A percentile compares a stretch with the other conserved stretches of the same genome.
Evolutionary conservation across 2,797 vertebrate species (phyloP).

Genomic region (Ctenopoma kingsleyae): DNA sequence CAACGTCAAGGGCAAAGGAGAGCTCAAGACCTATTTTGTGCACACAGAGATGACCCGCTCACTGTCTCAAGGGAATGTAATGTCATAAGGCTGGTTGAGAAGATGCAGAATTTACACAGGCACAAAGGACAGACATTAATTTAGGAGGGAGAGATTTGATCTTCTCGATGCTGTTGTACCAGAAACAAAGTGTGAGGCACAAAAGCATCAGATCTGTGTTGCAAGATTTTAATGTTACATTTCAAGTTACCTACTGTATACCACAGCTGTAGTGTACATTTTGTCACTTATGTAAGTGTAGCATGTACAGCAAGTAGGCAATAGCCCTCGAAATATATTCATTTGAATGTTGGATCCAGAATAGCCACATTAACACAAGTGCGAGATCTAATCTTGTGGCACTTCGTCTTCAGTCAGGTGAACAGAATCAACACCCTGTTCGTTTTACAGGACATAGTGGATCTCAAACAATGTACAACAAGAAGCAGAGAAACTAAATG

Average conservation of each 20-base stretch:
- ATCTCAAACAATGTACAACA: conserved; percentile 5
- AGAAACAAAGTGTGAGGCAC: conserved; percentile 18
- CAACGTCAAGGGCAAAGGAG: conserved; percentile 98
- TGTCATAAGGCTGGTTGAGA: conserved; percentile 81
- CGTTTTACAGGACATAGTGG: conserved; percentile 21
- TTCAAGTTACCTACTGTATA: conserved; percentile 33
- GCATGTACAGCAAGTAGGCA: conserved; percentile 68
- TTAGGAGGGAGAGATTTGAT: conserved; percentile 33
- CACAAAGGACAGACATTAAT: conserved; percentile 31
- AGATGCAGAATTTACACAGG: conserved; percentile 27
- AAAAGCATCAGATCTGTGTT: conserved; percentile 10
- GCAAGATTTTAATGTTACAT: conserved; percentile 44
- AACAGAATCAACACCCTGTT: conserved; percentile 3
- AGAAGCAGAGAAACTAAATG: conserved; percentile 5
- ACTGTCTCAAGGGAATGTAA: conserved; percentile 94
- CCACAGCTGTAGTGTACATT: conserved; percentile 71
- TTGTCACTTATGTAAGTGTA: conserved; percentile 75
- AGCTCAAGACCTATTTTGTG: conserved; percentile 96
- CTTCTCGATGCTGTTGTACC: conserved; percentile 26
- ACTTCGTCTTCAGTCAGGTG: neutral
- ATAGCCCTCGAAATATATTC: conserved; percentile 30
- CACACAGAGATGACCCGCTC: conserved; percentile 96
- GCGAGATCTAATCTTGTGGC: neutral
- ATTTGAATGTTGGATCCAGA: conserved; percentile 49
- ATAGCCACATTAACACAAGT: conserved; percentile 22